Evolutionary conservation across 2,113 vertebrate species (phyloP), one percentile per base, ranked within the genome.

Genomic region (Strigops habroptila): DNA sequence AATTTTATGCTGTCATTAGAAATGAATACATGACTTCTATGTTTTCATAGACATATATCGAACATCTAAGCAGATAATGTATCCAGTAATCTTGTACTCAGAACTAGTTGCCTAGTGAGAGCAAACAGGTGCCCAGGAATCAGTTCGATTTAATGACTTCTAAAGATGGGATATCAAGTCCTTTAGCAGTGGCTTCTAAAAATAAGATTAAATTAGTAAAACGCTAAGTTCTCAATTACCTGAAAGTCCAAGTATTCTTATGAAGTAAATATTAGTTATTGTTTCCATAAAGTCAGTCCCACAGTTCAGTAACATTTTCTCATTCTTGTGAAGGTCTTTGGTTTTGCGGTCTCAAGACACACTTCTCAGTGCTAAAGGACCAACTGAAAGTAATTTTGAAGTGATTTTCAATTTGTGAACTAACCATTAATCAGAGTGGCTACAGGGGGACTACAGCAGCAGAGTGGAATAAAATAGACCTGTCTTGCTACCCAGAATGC

Each of bases 121-220:
- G 49, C 87, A 67, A 93, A 94, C 39, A 52, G 52, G 59, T 67
- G 6, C 30, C 71, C 41, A n/a, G 69, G 83, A 81, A 55, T 70
- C 62, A 71, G 17, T 24, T 81, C 53, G 64, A 43, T 75, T 49
- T 79, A 95, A 86, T 93, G 86, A 60, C 57, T 97, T 86, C 89
- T 87, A 80, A 90, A 88, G 63, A 15, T 33, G 53, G 37, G n/a
- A 7, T 77, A 80, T 37, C 81, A 65, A 44, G 28, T 55, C 52
- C 62, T 95, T 78, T 94, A 59, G 44, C 41, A n/a, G 18, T 80
- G 67, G 23, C 62, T 87, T 92, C 22, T 78, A 41, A 91, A 82
- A 82, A 7, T 31, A 82, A 71, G 27, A 31, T 82, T 84, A 62
- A 89, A 49, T 79, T 82, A 65, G 12, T 91, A 71, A 65, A 91